Percentiles rank a stretch among this genome's conserved stretches.
phyloP scores from a whole-genome alignment of 2,888 invertebrate species.

The Sphinx pinastri region DNA sequence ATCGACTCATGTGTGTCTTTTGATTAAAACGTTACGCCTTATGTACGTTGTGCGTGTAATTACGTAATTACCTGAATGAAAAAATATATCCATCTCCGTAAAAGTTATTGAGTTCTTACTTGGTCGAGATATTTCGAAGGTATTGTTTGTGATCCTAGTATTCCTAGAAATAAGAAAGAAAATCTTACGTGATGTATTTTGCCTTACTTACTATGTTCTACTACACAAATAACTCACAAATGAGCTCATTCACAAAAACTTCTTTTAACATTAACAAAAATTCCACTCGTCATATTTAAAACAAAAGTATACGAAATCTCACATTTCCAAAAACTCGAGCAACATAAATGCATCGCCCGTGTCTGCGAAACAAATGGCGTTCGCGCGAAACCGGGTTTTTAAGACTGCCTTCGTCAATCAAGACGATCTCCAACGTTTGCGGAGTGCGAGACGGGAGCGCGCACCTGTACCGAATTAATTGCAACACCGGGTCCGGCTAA shows the following conservation, averaged over 20 bases:
- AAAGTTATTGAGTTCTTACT: neutral
- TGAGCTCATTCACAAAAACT: no score
- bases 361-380: slow-evolving; percentile 19
- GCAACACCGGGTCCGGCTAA: slow-evolving; percentile 58
- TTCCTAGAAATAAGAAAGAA: no score
- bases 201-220: no score
- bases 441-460: slow-evolving; percentile 7
- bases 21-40: slow-evolving; percentile 43
- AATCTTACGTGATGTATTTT: no score
- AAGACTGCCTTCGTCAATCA: slow-evolving; percentile 24
- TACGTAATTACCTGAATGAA: neutral
- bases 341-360: neutral
- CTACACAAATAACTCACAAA: no score
- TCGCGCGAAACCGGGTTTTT: slow-evolving; percentile 9
- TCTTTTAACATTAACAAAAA: no score
- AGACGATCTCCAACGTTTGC: slow-evolving; percentile 4
- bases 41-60: neutral
- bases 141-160: no score
- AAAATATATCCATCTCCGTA: neutral
- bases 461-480: slow-evolving; percentile 64
- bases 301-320: neutral
- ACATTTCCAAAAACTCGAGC: neutral
- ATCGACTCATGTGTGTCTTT: slow-evolving; percentile 49
- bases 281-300: neutral
- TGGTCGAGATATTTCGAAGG: neutral